Evolutionary conservation across 2,797 vertebrate genomes (phyloP).

Genomic region (Bryconaethiops microstoma): DNA sequence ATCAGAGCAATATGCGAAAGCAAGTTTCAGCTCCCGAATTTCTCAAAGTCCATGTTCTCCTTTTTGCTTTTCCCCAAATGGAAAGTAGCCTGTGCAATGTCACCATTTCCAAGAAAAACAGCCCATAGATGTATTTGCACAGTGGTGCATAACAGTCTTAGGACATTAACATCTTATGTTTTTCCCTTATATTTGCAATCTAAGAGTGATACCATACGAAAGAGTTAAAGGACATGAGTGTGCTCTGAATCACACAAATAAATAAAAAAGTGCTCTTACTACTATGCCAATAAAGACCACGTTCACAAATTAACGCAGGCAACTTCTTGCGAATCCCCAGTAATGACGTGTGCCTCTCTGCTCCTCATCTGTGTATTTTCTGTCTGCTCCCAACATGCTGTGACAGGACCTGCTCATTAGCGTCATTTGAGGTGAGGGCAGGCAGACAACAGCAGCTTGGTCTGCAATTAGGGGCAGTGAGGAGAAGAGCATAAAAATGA

Average conservation of each 20-base stretch:
- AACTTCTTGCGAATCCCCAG: slow-evolving; percentile 35
- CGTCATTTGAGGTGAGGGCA: slow-evolving; percentile 48
- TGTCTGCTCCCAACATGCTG: slow-evolving; percentile 7
- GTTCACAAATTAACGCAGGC: slow-evolving; percentile 36
- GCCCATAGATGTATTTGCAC: too few species aligned
- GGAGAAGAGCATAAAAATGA: slow-evolving; percentile 38
- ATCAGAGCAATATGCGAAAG: too few species aligned
- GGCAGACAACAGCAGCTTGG: slow-evolving; percentile 15
- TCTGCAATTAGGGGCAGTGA: slow-evolving; percentile 44
- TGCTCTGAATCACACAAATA: neutral
- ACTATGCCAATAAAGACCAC: slow-evolving; percentile 13
- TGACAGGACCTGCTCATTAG: slow-evolving; percentile 49
- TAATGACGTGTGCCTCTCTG: slow-evolving; percentile 37
- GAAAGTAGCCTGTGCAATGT: too few species aligned
- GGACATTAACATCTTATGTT: too few species aligned
- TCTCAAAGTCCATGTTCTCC: too few species aligned
- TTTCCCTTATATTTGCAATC: neutral
- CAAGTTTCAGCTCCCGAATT: too few species aligned
- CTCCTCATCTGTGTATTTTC: slow-evolving; percentile 18
- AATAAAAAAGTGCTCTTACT: slow-evolving; percentile 17
- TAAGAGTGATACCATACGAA: neutral
- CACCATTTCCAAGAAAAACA: too few species aligned
- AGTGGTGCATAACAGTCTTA: too few species aligned
- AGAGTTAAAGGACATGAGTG: neutral
- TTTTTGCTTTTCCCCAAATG: too few species aligned